Percentiles rank a stretch among this genome's conserved stretches.
Evolutionary conservation across 2,888 invertebrate genomes (phyloP).

Genomic region (Apantesis nais): DNA sequence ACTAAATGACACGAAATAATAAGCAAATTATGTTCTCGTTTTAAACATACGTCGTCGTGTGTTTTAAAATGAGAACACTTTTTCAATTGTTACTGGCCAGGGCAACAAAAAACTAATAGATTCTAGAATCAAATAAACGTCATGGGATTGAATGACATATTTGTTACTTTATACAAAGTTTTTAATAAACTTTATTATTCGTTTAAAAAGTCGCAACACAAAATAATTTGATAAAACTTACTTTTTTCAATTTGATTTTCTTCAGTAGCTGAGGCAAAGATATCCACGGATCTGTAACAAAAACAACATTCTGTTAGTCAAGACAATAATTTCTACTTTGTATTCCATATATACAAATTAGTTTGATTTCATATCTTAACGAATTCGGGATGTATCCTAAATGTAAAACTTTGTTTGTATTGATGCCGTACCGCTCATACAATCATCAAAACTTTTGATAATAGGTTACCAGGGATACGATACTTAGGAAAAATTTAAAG

Average conservation of each 20-base stretch:
- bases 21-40: slow-evolving; percentile 52
- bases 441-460: background rate
- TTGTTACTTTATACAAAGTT: slow-evolving; percentile 16
- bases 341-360: too few species aligned
- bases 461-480: too few species aligned
- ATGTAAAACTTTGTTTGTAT: background rate
- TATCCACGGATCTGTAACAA: slow-evolving; percentile 51
- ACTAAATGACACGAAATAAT: slow-evolving; percentile 33
- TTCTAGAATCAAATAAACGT: slow-evolving; percentile 52
- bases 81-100: slow-evolving; percentile 51
- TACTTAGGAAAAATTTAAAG: background rate
- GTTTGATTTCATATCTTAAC: background rate
- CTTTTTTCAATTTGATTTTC: slow-evolving; percentile 17
- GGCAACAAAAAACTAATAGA: slow-evolving; percentile 55
- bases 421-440: background rate
- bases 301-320: slow-evolving; percentile 21
- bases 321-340: background rate
- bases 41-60: slow-evolving; percentile 38
- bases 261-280: background rate
- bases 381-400: background rate
- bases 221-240: slow-evolving; percentile 29
- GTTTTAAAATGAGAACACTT: background rate
- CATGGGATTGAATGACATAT: slow-evolving; percentile 47
- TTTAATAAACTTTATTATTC: background rate
- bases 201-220: background rate